Evolutionary conservation across 2,113 vertebrate genomes (phyloP).

Genomic region (Calyptomena viridis): DNA sequence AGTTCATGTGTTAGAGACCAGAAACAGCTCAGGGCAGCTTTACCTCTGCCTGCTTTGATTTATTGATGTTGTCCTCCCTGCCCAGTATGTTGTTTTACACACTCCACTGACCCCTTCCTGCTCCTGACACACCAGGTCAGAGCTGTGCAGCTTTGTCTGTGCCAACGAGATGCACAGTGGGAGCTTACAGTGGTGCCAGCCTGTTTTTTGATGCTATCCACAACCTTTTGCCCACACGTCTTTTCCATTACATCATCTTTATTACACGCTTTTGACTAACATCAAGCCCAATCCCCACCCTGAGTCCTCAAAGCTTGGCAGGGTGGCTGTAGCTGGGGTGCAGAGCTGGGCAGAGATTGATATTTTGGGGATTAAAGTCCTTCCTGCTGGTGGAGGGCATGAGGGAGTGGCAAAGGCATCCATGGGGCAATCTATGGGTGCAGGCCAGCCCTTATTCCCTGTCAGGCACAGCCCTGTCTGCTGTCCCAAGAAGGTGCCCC

Average conservation of each 20-base stretch:
- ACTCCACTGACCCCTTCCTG: not conserved
- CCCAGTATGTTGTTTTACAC: not conserved
- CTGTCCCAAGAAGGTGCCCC: not conserved
- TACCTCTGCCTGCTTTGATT: not conserved
- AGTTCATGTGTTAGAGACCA: not conserved
- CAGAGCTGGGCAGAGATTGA: not conserved
- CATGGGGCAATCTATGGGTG: accelerated
- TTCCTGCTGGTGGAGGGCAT: not conserved
- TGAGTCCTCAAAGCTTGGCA: not conserved
- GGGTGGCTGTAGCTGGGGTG: not conserved
- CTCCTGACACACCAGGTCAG: not conserved
- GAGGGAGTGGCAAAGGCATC: not conserved
- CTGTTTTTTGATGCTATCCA: not conserved
- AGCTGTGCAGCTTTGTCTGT: not conserved
- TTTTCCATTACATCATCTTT: conserved; percentile 28
- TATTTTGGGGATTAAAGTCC: not conserved
- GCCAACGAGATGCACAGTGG: accelerated
- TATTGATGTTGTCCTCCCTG: not conserved
- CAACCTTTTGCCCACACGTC: not conserved
- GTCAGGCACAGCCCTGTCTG: not conserved
- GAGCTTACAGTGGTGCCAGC: not conserved
- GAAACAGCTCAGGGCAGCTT: not conserved
- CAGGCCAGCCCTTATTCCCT: not conserved
- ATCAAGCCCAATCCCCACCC: not conserved
- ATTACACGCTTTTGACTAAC: conserved; percentile 14